Evolutionary conservation across 2,888 invertebrate genomes (phyloP).

Genomic region (Creontiades dilutus): DNA sequence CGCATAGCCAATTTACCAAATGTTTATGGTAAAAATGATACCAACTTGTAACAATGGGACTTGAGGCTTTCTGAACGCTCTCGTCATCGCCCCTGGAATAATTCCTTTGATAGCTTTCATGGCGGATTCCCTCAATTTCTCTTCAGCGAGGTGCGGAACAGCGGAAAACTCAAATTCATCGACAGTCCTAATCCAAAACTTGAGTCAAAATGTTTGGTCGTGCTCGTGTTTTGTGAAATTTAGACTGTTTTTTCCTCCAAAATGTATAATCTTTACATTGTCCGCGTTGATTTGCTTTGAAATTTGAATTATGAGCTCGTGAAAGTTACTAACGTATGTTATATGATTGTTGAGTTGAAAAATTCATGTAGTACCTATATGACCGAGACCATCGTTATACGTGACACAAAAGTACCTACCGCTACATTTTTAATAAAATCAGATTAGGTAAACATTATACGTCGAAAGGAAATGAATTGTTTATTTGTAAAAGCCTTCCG

Average conservation of each 20-base stretch:
- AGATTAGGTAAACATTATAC: too few relatives aligned
- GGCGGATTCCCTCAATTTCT: neutral
- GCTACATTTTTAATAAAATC: too few relatives aligned
- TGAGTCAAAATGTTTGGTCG: neutral
- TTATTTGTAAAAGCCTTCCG: too few relatives aligned
- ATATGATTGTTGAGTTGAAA: neutral
- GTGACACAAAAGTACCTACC: too few relatives aligned
- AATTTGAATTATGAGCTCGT: neutral
- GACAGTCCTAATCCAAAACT: neutral
- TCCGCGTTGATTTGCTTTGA: neutral
- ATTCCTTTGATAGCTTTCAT: neutral
- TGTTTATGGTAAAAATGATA: neutral
- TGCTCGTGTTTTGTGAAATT: neutral
- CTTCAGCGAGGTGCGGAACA: neutral
- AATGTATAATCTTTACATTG: slow-evolving; percentile 5
- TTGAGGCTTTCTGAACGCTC: neutral
- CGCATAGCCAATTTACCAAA: too few relatives aligned
- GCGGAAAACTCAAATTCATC: too few relatives aligned
- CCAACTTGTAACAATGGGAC: neutral
- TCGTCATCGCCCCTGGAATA: neutral
- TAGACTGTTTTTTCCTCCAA: neutral
- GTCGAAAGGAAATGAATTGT: too few relatives aligned
- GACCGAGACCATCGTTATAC: too few relatives aligned
- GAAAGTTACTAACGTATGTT: neutral
- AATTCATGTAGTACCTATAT: neutral